phyloP scores from a whole-genome alignment of 2,888 invertebrate species.

The Holacanthella duospinosa region DNA sequence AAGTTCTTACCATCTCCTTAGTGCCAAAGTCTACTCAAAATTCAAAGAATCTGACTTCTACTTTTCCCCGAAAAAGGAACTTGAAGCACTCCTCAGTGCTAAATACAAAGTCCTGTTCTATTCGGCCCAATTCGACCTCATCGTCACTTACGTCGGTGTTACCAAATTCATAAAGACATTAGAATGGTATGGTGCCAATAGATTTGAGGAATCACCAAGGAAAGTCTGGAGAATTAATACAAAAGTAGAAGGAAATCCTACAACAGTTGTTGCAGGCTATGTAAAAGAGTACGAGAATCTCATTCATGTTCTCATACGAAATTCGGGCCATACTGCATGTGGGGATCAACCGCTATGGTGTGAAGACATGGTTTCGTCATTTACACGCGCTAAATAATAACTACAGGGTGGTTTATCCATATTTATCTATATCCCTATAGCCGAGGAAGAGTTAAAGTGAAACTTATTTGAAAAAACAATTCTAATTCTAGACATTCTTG shows the following conservation, averaged over 20 bases:
- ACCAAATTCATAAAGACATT: neutral
- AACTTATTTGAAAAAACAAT: no score
- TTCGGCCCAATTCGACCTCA: slow-evolving; percentile 4
- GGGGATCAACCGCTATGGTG: slow-evolving; percentile 2
- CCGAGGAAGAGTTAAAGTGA: no score
- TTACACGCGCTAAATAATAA: no score
- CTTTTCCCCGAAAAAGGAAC: neutral
- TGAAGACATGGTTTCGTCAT: neutral
- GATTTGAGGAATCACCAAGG: neutral
- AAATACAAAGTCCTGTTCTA: slow-evolving; percentile 7
- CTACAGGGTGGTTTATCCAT: no score
- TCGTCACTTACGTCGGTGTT: neutral
- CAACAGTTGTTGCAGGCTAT: no score
- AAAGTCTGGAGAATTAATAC: slow-evolving; percentile 4
- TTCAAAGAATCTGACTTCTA: neutral
- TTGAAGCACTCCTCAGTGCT: slow-evolving; percentile 1
- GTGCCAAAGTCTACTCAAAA: neutral
- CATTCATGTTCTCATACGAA: neutral
- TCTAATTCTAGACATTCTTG: neutral
- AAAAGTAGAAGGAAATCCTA: no score
- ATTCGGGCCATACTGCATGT: slow-evolving; percentile 4
- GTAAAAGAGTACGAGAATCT: neutral
- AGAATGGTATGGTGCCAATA: neutral
- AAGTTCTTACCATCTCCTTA: neutral
- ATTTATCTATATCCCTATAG: no score